Conservation (phyloP, 2,888 invertebrate species). For the Ptychoptera albimana region DNA sequence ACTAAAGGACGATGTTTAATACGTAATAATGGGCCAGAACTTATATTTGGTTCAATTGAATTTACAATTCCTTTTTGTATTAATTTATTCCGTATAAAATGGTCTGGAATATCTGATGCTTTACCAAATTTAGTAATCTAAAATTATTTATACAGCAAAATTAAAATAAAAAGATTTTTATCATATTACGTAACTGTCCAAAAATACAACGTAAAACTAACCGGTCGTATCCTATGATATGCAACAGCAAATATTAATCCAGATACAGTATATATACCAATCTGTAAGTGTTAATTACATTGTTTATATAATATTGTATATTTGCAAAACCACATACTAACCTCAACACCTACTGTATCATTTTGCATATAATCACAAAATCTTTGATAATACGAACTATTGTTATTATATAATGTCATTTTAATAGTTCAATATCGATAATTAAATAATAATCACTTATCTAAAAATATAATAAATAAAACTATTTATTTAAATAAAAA, state of each 20-base stretch:
- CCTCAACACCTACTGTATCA: conserved; percentile 11
- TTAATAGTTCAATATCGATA: no score
- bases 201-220: not conserved
- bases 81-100: conserved; percentile 37
- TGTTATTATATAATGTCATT: no score
- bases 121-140: conserved; percentile 46
- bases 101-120: conserved; percentile 38
- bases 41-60: conserved; percentile 35
- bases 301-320: not conserved
- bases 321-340: conserved; percentile 3
- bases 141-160: conserved; percentile 12
- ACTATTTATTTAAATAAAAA: no score
- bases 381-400: conserved; percentile 5
- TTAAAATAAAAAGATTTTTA: conserved; percentile 5
- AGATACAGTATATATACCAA: conserved; percentile 9
- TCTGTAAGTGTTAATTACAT: conserved; percentile 3
- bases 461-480: no score
- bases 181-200: conserved; percentile 1
- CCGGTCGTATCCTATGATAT: conserved; percentile 10
- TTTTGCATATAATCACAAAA: conserved; percentile 10
- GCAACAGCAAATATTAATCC: conserved; percentile 10
- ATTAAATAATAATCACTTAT: no score
- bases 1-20: conserved; percentile 40
- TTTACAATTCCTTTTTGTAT: conserved; percentile 34
- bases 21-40: conserved; percentile 30